Conservation (phyloP, 1,140 invertebrate genomes). For the Oreohelix idahoensis region DNA sequence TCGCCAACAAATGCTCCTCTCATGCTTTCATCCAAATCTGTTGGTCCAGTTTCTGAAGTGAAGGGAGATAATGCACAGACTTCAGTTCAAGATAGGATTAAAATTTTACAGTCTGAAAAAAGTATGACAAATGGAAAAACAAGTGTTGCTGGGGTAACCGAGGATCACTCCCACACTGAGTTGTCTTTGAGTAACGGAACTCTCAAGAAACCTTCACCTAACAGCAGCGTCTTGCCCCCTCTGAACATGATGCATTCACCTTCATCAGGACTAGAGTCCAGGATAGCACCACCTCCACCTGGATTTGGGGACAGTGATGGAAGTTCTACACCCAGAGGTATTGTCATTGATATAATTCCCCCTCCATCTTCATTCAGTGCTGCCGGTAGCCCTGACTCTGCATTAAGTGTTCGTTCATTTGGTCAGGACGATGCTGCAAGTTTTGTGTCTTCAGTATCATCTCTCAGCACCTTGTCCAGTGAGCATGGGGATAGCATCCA, state of each 20-base stretch:
- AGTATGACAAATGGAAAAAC: conserved; percentile 41
- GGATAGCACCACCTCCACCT: conserved; percentile 44
- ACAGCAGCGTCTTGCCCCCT: neutral
- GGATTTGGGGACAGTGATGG: conserved; percentile 54
- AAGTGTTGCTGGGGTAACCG: conserved; percentile 54
- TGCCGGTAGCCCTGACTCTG: neutral
- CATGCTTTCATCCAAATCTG: neutral
- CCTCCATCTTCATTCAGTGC: conserved; percentile 58
- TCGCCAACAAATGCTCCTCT: neutral
- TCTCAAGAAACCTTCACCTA: conserved; percentile 32
- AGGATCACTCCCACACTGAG: conserved; percentile 59
- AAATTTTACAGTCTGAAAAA: conserved; percentile 46
- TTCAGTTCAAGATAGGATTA: conserved; percentile 56
- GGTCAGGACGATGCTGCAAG: conserved; percentile 59
- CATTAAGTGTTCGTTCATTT: conserved; percentile 42
- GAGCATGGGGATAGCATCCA: conserved; percentile 52
- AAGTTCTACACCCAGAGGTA: conserved; percentile 26
- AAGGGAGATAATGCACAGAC: conserved; percentile 39
- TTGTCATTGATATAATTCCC: conserved; percentile 65
- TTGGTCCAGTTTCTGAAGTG: conserved; percentile 41
- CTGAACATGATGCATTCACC: neutral
- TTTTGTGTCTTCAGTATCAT: conserved; percentile 65
- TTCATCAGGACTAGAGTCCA: conserved; percentile 6
- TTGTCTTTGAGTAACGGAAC: conserved; percentile 36
- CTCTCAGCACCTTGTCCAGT: conserved; percentile 64